A percentile compares a stretch with the other conserved stretches of the same genome.
These are phyloP conservation scores for Pachyrhynchus sulphureomaculatus DNA, from an alignment of 1,140 invertebrate genomes.

Conservation along the genomic window DNA sequence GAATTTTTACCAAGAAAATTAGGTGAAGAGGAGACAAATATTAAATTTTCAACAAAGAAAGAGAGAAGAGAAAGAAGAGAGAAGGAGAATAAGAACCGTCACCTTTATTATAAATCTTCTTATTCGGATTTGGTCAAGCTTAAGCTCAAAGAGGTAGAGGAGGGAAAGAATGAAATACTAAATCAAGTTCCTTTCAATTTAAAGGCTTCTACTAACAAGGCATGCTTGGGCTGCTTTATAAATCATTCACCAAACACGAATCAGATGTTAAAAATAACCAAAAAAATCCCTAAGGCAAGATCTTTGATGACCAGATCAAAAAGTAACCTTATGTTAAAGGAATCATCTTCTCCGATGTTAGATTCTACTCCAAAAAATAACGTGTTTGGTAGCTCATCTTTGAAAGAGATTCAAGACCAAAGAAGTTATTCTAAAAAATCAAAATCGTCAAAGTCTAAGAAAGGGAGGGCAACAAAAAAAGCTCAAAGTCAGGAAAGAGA, in stretches of 20 bases:
- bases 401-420: neutral
- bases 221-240: neutral
- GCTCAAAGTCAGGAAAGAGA: neutral
- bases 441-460: too few species aligned
- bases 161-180: neutral
- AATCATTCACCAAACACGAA: neutral
- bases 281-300: neutral
- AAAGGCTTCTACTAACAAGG: neutral
- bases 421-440: constrained; percentile 12
- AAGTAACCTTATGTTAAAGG: neutral
- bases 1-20: neutral
- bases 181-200: neutral
- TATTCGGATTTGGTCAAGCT: constrained; percentile 19
- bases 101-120: constrained; percentile 9
- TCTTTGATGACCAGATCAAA: constrained; percentile 7
- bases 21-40: neutral
- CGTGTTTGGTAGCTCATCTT: neutral
- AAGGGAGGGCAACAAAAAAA: neutral
- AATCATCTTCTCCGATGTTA: neutral
- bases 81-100: neutral
- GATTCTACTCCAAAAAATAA: neutral
- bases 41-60: constrained; percentile 5
- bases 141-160: constrained; percentile 3
- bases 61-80: constrained; percentile 3
- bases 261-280: neutral